These are phyloP conservation scores for Podargus strigoides DNA, from an alignment of 2,797 vertebrate genomes.

Conservation along the genomic window DNA sequence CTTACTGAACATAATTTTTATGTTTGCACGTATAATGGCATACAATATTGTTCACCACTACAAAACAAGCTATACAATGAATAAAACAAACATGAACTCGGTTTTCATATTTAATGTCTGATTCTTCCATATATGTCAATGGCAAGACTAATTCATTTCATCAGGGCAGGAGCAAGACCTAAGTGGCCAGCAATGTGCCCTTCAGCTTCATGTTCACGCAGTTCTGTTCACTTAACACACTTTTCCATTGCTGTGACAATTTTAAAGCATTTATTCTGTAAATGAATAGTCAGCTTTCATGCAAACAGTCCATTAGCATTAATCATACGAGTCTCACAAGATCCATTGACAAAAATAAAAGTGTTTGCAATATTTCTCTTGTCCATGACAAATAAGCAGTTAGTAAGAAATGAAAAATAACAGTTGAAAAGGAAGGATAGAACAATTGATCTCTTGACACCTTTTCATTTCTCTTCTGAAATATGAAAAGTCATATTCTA, in stretches of 20 bases:
- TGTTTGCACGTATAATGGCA: neutral
- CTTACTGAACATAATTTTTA: neutral
- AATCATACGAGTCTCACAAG: constrained; percentile 5
- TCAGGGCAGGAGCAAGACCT: neutral
- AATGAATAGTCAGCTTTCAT: constrained; percentile 23
- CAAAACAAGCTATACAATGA: neutral
- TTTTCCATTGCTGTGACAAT: neutral
- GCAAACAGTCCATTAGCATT: constrained; percentile 42
- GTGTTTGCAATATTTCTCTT: neutral
- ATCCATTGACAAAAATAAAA: neutral
- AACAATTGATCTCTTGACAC: neutral
- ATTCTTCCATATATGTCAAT: neutral
- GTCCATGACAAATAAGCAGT: neutral
- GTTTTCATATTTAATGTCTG: neutral
- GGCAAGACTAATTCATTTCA: neutral
- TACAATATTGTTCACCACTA: neutral
- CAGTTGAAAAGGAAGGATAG: neutral
- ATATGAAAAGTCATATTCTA: neutral
- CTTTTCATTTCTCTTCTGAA: neutral
- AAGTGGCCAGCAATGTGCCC: neutral
- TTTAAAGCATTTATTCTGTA: constrained; percentile 39
- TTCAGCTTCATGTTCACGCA: neutral
- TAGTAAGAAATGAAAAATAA: neutral
- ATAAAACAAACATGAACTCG: neutral
- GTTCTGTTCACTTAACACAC: constrained; percentile 9